Base-by-base conservation (phyloP, 2,113 vertebrate genomes). In the Speoplatyrhinus poulsoni region DNA sequence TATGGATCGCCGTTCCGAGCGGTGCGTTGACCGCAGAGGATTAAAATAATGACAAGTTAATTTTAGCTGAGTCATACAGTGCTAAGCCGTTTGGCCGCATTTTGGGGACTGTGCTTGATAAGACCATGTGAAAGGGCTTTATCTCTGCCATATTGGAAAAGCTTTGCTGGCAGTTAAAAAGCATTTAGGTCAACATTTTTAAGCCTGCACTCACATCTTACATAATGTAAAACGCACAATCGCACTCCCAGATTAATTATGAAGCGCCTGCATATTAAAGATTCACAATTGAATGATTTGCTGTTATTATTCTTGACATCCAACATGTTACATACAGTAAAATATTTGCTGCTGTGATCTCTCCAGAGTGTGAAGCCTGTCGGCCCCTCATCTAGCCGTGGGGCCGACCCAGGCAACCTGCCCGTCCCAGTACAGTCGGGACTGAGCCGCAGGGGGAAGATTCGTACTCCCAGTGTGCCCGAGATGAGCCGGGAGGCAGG, bases 401-500 rank as follows among this genome's bases (percentile, higher is more conserved):
- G 54, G 19, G 72, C 79, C 0, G 92, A 93, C 62, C 90, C 88
- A 0, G 77, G 88, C 82, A 90, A 91, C 61, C 84, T 89, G 2
- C 91, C 93, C 1, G 90, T 93, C 64, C 91, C 92, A 0, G 69
- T 81, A 52, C 92, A 90, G 57, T 63, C 88, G 0, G 91, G 91
- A 58, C 61, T 90, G 72, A 75, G 85, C 81, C 69, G 90, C 82
- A 80, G 94, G 65, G 70, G 91, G 0, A 96, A 95, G 85, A 92
- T 77, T 70, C 93, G 93, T 15, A 88, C 91, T 0, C 95, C 95
- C 61, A 94, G 93, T 60, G 95, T 94, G 1, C 94, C 96, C 0
- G 96, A 98, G 41, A 83, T 96, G 93, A 95, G 90, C 16, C 94
- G 94, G 15, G 96, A 97, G 65, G 92, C 93, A 2, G 93, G 95